Evolutionary conservation across 2,888 invertebrate genomes (phyloP).

Genomic region (Tholera decimalis): DNA sequence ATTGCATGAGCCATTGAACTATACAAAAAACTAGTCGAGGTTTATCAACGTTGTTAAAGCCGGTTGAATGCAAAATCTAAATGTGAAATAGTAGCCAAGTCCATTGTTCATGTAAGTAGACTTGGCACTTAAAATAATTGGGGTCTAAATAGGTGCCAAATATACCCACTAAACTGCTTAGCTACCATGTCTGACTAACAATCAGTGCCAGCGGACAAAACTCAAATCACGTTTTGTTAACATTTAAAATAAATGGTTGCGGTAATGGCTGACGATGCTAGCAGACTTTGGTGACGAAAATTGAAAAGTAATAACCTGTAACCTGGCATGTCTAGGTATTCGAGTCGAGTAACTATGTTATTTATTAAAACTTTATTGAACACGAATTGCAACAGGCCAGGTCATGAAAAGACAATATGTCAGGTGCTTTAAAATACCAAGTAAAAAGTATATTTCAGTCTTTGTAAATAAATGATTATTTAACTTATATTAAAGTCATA

Average conservation of each 20-base stretch:
- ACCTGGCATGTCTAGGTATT: too few relatives aligned
- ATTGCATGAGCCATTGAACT: conserved; percentile 1
- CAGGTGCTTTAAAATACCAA: too few relatives aligned
- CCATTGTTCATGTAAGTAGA: conserved; percentile 48
- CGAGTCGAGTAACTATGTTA: too few relatives aligned
- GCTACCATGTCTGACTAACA: conserved; percentile 20
- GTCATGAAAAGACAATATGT: too few relatives aligned
- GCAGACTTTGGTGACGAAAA: too few relatives aligned
- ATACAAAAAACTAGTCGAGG: conserved; percentile 21
- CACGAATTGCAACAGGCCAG: too few relatives aligned
- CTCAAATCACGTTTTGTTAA: conserved; percentile 19
- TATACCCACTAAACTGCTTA: conserved; percentile 40
- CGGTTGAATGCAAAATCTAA: conserved; percentile 30
- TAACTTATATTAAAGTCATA: too few relatives aligned
- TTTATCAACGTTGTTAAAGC: conserved; percentile 15
- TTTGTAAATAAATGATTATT: too few relatives aligned
- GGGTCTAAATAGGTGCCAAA: conserved; percentile 51
- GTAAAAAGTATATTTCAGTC: too few relatives aligned
- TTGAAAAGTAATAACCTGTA: too few relatives aligned
- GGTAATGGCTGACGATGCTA: too few relatives aligned
- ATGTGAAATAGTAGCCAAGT: conserved; percentile 43
- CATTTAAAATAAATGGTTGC: conserved; percentile 10
- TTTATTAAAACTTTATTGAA: too few relatives aligned
- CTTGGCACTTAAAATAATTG: conserved; percentile 56
- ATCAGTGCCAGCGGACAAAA: conserved; percentile 34